Conservation (phyloP, 2,888 invertebrate species). For the Yponomeuta plumbellus region DNA sequence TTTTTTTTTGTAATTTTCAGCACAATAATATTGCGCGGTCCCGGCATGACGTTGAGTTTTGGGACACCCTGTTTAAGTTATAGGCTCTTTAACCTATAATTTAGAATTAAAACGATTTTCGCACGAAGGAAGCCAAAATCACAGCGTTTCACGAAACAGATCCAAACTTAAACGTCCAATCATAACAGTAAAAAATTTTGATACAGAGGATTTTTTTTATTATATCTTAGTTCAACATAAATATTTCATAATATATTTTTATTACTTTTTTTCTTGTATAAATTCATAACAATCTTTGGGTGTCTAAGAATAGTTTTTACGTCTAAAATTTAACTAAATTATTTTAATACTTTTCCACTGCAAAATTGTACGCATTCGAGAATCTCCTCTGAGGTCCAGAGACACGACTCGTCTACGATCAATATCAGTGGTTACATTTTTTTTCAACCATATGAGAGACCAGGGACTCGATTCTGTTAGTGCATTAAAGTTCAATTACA, state of each 20-base stretch:
- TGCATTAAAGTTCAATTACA: too few relatives aligned
- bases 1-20: too few relatives aligned
- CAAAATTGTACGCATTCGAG: not conserved
- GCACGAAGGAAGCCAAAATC: constrained; percentile 16
- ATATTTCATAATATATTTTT: constrained; percentile 49
- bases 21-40: too few relatives aligned
- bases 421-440: too few relatives aligned
- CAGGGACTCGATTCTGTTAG: too few relatives aligned
- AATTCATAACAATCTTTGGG: constrained; percentile 77
- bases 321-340: constrained; percentile 16
- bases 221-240: constrained; percentile 74
- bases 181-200: constrained; percentile 37
- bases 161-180: constrained; percentile 53
- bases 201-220: constrained; percentile 68
- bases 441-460: too few relatives aligned
- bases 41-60: too few relatives aligned
- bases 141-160: constrained; percentile 28
- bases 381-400: not conserved
- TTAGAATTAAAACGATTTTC: too few relatives aligned
- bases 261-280: constrained; percentile 41
- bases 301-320: constrained; percentile 44
- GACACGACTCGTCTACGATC: not conserved
- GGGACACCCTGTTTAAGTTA: too few relatives aligned
- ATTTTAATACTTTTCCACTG: not conserved
- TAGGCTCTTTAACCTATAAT: too few relatives aligned